These are phyloP conservation scores for Brachynemurus nebulosus DNA, from an alignment of 2,888 invertebrate genomes.

Conservation along the genomic window DNA sequence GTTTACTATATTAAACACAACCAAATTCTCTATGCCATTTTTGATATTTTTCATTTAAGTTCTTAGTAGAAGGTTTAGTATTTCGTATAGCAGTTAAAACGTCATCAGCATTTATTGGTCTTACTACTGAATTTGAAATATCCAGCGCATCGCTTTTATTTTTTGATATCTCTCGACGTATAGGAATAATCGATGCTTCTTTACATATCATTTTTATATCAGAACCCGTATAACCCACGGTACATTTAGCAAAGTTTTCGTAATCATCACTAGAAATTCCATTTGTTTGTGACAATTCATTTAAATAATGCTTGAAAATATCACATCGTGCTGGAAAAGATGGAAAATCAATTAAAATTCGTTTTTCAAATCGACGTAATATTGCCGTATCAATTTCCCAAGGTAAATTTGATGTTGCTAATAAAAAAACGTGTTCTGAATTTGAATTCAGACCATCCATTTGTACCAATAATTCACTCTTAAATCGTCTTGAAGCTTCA, in stretches of 20 bases:
- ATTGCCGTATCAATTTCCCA: constrained; percentile 89
- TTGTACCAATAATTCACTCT: constrained; percentile 76
- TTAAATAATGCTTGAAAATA: constrained; percentile 51
- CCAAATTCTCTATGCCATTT: constrained; percentile 45
- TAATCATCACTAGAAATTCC: constrained; percentile 33
- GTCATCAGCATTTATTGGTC: constrained; percentile 28
- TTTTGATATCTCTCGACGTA: constrained; percentile 48
- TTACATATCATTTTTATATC: constrained; percentile 79
- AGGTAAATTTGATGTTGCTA: constrained; percentile 85
- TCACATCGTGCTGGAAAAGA: constrained; percentile 45
- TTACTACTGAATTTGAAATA: constrained; percentile 11
- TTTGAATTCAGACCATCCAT: constrained; percentile 60
- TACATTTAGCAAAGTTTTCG: constrained; percentile 36
- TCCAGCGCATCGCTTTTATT: constrained; percentile 20
- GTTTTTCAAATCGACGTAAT: constrained; percentile 74
- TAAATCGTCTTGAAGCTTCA: constrained; percentile 76
- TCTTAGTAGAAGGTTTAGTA: constrained; percentile 44
- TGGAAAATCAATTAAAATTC: constrained; percentile 70
- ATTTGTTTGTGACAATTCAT: constrained; percentile 34
- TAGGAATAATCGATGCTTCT: constrained; percentile 71
- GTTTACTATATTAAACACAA: constrained; percentile 5
- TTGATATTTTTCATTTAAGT: constrained; percentile 39
- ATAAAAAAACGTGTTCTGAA: constrained; percentile 53
- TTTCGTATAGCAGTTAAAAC: constrained; percentile 38
- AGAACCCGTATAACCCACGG: constrained; percentile 73